These are phyloP conservation scores for Ptychochromis oligacanthus DNA, from an alignment of 2,113 vertebrate genomes.

Conservation along the genomic window DNA sequence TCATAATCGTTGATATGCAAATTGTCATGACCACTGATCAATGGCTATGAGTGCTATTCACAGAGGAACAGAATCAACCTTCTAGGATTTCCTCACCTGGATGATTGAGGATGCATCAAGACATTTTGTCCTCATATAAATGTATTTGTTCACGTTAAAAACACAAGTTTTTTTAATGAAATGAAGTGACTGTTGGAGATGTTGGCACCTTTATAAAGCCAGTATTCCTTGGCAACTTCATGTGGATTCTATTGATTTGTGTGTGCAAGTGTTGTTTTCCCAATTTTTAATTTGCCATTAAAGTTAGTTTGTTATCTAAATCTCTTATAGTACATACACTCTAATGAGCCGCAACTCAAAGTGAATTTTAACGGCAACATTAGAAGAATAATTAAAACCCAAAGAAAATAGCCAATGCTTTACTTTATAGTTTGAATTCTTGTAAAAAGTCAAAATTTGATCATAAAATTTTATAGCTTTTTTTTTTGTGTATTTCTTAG, in stretches of 20 bases:
- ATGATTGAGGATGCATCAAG: too few species aligned
- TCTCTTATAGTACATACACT: background rate
- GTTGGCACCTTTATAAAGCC: background rate
- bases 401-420: conserved; percentile 28
- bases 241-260: background rate
- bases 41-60: too few species aligned
- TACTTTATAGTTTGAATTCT: background rate
- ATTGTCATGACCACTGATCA: too few species aligned
- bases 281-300: background rate
- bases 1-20: too few species aligned
- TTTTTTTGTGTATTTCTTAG: background rate
- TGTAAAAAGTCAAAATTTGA: background rate
- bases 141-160: background rate
- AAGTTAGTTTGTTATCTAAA: background rate
- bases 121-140: background rate
- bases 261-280: background rate
- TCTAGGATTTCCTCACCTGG: too few species aligned
- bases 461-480: background rate
- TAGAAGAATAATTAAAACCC: background rate
- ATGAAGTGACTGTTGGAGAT: background rate
- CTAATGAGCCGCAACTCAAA: background rate
- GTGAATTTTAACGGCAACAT: background rate
- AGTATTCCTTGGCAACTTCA: background rate
- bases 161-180: background rate
- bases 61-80: too few species aligned